phyloP scores from a whole-genome alignment of 2,113 vertebrate genomes.

The Tenebrosternarchus preto region DNA sequence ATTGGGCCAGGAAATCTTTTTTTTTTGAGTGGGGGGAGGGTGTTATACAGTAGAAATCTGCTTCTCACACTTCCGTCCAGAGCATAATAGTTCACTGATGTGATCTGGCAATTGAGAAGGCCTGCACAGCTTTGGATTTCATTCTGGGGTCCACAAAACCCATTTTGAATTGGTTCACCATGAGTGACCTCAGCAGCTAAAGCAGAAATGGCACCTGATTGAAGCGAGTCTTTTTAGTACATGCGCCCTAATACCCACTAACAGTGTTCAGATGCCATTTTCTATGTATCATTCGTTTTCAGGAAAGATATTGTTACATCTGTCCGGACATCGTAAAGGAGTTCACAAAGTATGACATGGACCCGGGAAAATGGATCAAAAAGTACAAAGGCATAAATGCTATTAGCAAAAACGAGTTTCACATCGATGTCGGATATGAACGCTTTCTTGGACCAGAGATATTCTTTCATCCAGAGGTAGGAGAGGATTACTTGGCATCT shows the following conservation, averaged over 20 bases:
- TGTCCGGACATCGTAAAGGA: slow-evolving; percentile 93
- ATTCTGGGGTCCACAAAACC: background rate
- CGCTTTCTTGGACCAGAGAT: slow-evolving; percentile 91
- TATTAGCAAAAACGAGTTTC: slow-evolving; percentile 86
- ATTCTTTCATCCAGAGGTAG: slow-evolving; percentile 91
- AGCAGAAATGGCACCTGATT: too few species aligned
- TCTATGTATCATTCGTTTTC: background rate
- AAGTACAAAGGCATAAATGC: slow-evolving; percentile 86
- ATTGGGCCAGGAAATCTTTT: too few species aligned
- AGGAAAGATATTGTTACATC: slow-evolving; percentile 91
- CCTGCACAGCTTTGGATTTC: background rate
- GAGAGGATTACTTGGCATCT: background rate
- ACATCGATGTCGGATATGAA: slow-evolving; percentile 90
- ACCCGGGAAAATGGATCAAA: slow-evolving; percentile 90
- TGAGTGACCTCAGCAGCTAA: too few species aligned
- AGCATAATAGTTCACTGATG: background rate
- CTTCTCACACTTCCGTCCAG: background rate
- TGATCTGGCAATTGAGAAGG: too few species aligned
- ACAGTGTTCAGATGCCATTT: background rate
- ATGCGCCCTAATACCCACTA: too few species aligned
- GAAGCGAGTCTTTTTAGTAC: too few species aligned
- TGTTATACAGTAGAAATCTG: background rate
- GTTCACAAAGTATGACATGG: slow-evolving; percentile 89
- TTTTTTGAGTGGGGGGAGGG: background rate
- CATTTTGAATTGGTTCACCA: background rate